Base-by-base conservation (phyloP, 2,113 vertebrate species). In the Prinia subflava region DNA sequence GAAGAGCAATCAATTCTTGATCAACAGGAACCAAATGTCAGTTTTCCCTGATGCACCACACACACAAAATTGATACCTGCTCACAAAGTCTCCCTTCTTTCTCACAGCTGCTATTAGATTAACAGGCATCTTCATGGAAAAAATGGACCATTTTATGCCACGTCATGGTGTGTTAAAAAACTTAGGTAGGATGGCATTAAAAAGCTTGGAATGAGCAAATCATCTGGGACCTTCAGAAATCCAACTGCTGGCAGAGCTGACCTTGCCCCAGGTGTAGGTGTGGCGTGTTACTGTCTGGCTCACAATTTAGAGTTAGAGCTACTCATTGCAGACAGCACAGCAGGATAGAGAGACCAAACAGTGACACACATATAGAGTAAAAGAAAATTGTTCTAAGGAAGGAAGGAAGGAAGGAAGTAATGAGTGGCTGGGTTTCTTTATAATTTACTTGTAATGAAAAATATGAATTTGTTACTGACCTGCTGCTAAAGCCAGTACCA, bases 211-310 rank as follows among this genome's bases (percentile, higher is more conserved):
- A 89, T 46, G 69, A 96, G 28, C 63, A 96, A 91, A 95, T 90
- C 18, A 76, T 60, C 46, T 96, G 93, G 47, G 91, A 92, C 80
- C 28, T 96, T 93, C 44, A 93, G 88, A 95, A 97, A 97, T 93
- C 74, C 89, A 94, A 63, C 88, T 65, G 80, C 91, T 69, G 79
- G 33, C 67, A 93, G 49, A 87, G 47, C 59, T 91, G 89, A 89
- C 30, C 95, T 96, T 86, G 94, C 89, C 79, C 35, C 95, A 46
- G 85, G 68, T 73, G 83, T 44, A 90, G 76, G 64, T 85, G 31
- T 37, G 25, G 42, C 25, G 18, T 53, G 23, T 23, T 89, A 64
- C 63, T 69, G 9, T 57, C 81, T 67, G 50, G n/a, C 79, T 92
- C 41, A 62, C 52, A 89, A 24, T 5, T 75, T 55, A 55, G 69